phyloP scores from a whole-genome alignment of 2,113 vertebrate species.

The Oryctolagus cuniculus region mOryCun1.1 NC_091453.1:74168501-74169000 shows the following conservation, averaged over 20 bases:
- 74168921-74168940: slow-evolving; percentile 37
- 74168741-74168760: background rate
- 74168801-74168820: background rate
- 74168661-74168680: background rate
- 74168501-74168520: no score
- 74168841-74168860: slow-evolving; percentile 3
- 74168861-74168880: background rate
- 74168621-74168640: no score
- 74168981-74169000: slow-evolving; percentile 36
- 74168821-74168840: background rate
- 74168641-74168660: background rate
- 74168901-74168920: background rate
- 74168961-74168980: slow-evolving; percentile 20
- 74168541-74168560: no score
- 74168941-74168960: slow-evolving; percentile 7
- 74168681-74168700: background rate
- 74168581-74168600: no score
- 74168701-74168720: background rate
- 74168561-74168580: no score
- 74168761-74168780: background rate
- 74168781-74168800: background rate
- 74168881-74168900: slow-evolving; percentile 30
- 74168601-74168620: no score
- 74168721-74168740: background rate
- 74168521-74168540: no score